These are phyloP conservation scores for Myotis brandtii DNA, from an alignment of 2,113 vertebrate species.

Conservation along the genomic window DNA sequence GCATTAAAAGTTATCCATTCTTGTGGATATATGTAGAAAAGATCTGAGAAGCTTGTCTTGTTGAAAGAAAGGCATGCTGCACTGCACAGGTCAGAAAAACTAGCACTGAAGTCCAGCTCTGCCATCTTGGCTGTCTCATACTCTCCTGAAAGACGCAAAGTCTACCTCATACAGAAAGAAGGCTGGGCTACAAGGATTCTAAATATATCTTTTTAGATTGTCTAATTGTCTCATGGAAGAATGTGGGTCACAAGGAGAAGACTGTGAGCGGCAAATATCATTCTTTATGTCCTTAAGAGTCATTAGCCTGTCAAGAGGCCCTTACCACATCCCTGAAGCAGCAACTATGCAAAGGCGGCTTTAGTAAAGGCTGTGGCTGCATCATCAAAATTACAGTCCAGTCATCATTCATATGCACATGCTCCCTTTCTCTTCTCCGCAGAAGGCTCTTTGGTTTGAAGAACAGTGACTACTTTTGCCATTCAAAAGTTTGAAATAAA, in stretches of 20 bases:
- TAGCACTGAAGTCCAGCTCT: background rate
- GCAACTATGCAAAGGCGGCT: background rate
- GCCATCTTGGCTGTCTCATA: background rate
- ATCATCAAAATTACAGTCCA: background rate
- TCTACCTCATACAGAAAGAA: background rate
- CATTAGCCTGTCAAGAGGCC: background rate
- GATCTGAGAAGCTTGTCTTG: background rate
- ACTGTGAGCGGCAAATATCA: background rate
- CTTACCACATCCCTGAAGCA: background rate
- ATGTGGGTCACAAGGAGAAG: background rate
- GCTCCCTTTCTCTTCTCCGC: background rate
- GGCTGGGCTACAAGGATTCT: background rate
- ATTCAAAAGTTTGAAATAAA: slow-evolving; percentile 17
- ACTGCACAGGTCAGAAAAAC: background rate
- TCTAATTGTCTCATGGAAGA: background rate
- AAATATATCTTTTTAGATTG: background rate
- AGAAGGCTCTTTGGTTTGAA: background rate
- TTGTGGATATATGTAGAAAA: background rate
- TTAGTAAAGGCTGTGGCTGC: background rate
- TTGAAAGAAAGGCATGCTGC: background rate
- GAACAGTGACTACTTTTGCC: background rate
- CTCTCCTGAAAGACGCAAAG: background rate
- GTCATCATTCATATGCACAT: background rate
- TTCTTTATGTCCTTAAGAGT: background rate
- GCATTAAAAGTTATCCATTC: background rate